These are phyloP conservation scores for Notospermus geniculatus DNA, from an alignment of 1,140 invertebrate genomes.

Conservation along the genomic window DNA sequence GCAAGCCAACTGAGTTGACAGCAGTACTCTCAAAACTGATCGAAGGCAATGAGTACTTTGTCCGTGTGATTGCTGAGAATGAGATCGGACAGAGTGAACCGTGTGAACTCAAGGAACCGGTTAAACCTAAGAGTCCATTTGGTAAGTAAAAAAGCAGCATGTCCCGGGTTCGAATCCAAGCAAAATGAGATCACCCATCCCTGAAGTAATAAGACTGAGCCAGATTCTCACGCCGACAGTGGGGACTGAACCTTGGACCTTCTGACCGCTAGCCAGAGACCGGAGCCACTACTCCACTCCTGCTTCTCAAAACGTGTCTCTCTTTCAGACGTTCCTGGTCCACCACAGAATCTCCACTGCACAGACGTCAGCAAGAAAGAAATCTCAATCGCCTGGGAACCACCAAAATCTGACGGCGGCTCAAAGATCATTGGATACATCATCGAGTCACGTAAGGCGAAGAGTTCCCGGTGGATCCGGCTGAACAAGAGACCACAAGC, in stretches of 20 bases:
- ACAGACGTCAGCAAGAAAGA: slow-evolving; percentile 65
- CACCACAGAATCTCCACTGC: slow-evolving; percentile 59
- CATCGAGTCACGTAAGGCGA: slow-evolving; percentile 88
- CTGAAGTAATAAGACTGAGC: neutral
- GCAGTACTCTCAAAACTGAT: slow-evolving; percentile 83
- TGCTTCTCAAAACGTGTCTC: neutral
- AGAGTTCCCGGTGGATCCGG: slow-evolving; percentile 62
- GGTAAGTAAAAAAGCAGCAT: slow-evolving; percentile 31
- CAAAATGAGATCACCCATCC: neutral
- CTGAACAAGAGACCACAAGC: neutral
- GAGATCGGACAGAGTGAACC: slow-evolving; percentile 87
- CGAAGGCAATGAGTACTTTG: slow-evolving; percentile 93
- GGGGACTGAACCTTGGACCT: too few species aligned
- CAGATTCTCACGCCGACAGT: too few species aligned
- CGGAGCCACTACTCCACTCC: neutral
- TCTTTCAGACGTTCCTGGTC: slow-evolving; percentile 23
- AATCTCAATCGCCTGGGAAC: slow-evolving; percentile 68
- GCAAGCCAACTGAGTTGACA: slow-evolving; percentile 43
- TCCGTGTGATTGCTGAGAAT: slow-evolving; percentile 92
- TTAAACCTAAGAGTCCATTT: slow-evolving; percentile 43
- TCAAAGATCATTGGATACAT: slow-evolving; percentile 71
- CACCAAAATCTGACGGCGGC: slow-evolving; percentile 45
- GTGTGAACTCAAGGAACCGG: slow-evolving; percentile 66
- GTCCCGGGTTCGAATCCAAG: too few species aligned
- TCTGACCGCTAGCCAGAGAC: too few species aligned